Evolutionary conservation across 2,888 invertebrate genomes (phyloP).

Genomic region (Dicyrtoma fusca): DNA sequence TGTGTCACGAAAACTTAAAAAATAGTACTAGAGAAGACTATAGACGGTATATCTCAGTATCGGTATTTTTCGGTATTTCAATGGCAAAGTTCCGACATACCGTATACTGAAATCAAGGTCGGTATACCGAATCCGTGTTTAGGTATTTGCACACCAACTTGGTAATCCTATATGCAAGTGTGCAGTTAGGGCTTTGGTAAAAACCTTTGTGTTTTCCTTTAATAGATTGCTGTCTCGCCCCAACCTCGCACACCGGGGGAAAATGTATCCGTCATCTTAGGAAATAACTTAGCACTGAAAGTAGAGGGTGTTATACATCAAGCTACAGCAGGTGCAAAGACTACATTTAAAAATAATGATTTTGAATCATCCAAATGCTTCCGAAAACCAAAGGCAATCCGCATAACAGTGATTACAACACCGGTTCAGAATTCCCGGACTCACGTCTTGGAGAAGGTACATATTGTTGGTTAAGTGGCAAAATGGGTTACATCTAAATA

Average conservation of each 20-base stretch:
- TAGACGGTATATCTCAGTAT: too few relatives aligned
- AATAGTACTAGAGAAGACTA: too few relatives aligned
- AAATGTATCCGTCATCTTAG: slow-evolving; percentile 78
- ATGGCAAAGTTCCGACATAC: too few relatives aligned
- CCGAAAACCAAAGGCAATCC: slow-evolving; percentile 54
- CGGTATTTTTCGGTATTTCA: too few relatives aligned
- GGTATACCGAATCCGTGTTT: neutral
- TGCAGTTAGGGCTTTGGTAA: neutral
- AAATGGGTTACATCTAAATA: too few relatives aligned
- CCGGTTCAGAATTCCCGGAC: slow-evolving; percentile 44
- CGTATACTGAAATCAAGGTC: slow-evolving; percentile 14
- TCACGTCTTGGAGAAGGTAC: slow-evolving; percentile 50
- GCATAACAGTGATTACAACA: slow-evolving; percentile 51
- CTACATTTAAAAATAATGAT: neutral
- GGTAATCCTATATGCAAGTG: too few relatives aligned
- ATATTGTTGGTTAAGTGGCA: too few relatives aligned
- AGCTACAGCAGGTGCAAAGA: slow-evolving; percentile 36
- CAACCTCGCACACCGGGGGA: slow-evolving; percentile 79
- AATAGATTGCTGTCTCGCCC: slow-evolving; percentile 73
- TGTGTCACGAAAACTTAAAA: too few relatives aligned
- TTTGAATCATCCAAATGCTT: slow-evolving; percentile 35
- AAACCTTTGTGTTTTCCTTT: neutral
- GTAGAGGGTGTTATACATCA: slow-evolving; percentile 90
- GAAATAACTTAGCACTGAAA: slow-evolving; percentile 85
- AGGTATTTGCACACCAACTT: neutral